Evolutionary conservation across 2,888 invertebrate species (phyloP), one percentile per base, ranked within the genome.

Genomic region (Agrochola lota): DNA sequence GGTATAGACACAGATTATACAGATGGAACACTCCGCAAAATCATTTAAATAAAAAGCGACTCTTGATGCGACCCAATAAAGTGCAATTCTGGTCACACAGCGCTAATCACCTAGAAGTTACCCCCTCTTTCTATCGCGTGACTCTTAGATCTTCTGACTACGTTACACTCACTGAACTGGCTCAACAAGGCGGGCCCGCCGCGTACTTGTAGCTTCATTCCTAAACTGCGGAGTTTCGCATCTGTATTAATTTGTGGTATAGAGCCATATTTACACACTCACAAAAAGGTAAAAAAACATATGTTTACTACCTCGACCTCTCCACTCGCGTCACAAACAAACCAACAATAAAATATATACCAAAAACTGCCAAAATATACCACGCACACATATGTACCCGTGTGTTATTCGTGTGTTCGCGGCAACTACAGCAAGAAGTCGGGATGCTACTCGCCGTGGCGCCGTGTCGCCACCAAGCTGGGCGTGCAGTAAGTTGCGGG

Each of bases 381-480:
- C 87, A 92, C 90, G 91, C 91, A 91, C 93, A 93, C 95, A 96
- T 89, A 96, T 97, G 96, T 96, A 93, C 91, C 91, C 92, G 93
- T 97, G 96, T 94, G 92, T 94, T 94, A 91, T 92, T 91, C 86
- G 90, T 91, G 86, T 89, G 87, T 83, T 81, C 85, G 85, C 90
- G 91, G 89, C 91, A 92, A 93, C 91, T 92, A 89, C 97, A 98
- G 97, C 98, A 98, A 97, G 97, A 97, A 97, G 97, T 95, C 97
- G 93, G 97, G 97, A 95, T 98, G 98, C 98, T 98, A 98, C 97
- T 98, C 98, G 95, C 99, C 98, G 97, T 99, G 99, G 99, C 98
- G 98, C 94, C 98, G 98, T 97, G 99, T 99, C 96, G 99, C 99
- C 96, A 98, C 98, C 97, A 99, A 98, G 97, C 98, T 99, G 95